Base-by-base conservation (phyloP, 2,888 invertebrate genomes). In the Caradrina clavipalpis region DNA sequence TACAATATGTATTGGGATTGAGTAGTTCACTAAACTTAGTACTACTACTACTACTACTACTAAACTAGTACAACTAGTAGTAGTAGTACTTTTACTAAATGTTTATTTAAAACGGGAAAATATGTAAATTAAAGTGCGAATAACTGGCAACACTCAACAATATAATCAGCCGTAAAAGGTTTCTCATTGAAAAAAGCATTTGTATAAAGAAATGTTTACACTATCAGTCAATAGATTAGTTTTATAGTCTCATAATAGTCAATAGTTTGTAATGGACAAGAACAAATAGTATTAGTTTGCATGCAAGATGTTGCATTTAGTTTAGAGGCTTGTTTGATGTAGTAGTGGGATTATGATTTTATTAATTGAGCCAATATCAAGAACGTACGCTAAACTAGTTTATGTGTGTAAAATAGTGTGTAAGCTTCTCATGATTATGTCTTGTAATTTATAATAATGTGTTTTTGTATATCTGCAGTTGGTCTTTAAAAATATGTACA, bases 271-370 rank as follows among this genome's bases (percentile, higher is more conserved):
- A 67, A 71, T 59, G 54, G 35, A 61, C 60, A 71, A 56, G 66
- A 80, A 80, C 67, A 69, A 69, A 59, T 64, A 71, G 66, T 67
- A 71, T 78, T 72, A 8, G 31, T 62, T 68, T 65, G 59, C 56
- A 57, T 39, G 60, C 45, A 68, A 72, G 56, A 50, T 47, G 21
- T 81, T 58, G 75, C 69, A 75, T 75, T 81, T 72, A 78, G 22
- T 65, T 63, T 47, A 50, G 66, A 69, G 60, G 69, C 57, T 72
- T 13, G 13, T 67, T 55, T 55, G 13, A 57, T 17, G 64, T 39
- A 56, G 45, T 58, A 42, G 13, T 47, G 19, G 11, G 10, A 35
- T 49, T 39, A 61, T 39, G 22, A 62, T 49, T 51, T 60, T 22
- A 45, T 21, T n/a, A 35, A 22, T 31, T 21, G 26, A 60, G 42